Evolutionary conservation across 2,113 vertebrate genomes (phyloP).

Genomic region (Tetrax tetrax): DNA sequence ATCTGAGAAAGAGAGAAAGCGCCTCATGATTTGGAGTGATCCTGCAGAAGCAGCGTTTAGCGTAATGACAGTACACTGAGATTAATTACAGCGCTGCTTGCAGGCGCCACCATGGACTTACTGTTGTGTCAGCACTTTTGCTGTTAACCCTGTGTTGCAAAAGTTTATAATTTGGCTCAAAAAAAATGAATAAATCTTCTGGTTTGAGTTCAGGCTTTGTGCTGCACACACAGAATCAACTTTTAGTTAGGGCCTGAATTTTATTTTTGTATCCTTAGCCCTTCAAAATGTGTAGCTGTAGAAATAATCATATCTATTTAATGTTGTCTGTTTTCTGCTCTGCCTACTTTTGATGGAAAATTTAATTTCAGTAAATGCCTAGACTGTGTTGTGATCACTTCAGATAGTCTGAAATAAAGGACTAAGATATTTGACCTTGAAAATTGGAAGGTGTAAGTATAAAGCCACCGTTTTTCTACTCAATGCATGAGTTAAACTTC

Average conservation of each 20-base stretch:
- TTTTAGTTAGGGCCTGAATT: background rate
- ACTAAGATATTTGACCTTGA: background rate
- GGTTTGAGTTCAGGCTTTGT: background rate
- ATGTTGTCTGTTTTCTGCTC: background rate
- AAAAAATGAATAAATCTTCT: background rate
- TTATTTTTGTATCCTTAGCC: background rate
- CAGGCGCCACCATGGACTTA: constrained; percentile 55
- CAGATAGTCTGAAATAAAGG: background rate
- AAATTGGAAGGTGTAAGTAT: background rate
- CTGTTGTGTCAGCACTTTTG: constrained; percentile 63
- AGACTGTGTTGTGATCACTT: background rate
- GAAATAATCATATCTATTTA: background rate
- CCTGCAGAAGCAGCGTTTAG: constrained; percentile 73
- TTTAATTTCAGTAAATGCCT: background rate
- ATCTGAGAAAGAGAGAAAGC: constrained; percentile 46
- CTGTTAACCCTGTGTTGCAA: constrained; percentile 60
- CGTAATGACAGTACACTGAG: constrained; percentile 76
- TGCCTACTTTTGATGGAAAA: background rate
- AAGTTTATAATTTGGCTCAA: constrained; percentile 37
- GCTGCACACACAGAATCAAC: background rate
- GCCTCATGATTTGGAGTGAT: constrained; percentile 65
- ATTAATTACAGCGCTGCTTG: constrained; percentile 76
- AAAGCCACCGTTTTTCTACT: background rate
- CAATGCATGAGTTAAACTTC: background rate
- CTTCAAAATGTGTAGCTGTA: background rate